Base-by-base conservation (phyloP, 2,888 invertebrate species). In the Stenchaetothrips biformis region DNA sequence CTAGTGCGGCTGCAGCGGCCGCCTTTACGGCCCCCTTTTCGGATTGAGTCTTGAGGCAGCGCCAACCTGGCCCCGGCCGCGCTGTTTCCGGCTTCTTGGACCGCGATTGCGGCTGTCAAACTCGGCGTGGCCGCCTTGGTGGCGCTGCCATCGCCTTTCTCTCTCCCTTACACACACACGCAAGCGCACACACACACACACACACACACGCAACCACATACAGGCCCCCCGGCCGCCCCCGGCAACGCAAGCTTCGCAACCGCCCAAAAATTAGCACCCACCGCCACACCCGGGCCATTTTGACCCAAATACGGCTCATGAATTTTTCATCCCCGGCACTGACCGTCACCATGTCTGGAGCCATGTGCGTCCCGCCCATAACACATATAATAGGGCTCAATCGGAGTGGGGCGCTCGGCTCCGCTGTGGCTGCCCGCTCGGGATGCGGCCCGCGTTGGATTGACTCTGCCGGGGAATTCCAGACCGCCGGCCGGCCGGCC, bases 1-100 rank as follows among this genome's bases (percentile, higher is more conserved):
- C 25, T 74, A 74, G 67, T 74, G 67, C 53, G 53, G 53, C 53
- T 53, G 53, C 67, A 74, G 67, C 59, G 59, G 7, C 67, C 25
- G 11, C 67, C 21, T 74, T 74, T 74, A 74, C 67, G 67, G 11
- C 9, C 25, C 67, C n/a, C 67, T 25, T 21, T 74, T 74, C 21
- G 25, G 67, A 74, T 74, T 74, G 67, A 74, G 67, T 74, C 25
- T 21, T 74, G 25, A 74, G 67, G 8, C 67, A 2, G 6, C 59
- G 59, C 0, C 59, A 16, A 9, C 53, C n/a, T n/a, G n/a, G 53
- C 53, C 53, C 3, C 6, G 13, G 53, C 53, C 53, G 37, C 1
- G 37, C 37, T 37, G 37, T 37, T 37, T 37, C 37, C 37, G 67
- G 67, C 8, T 25, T 11, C 67, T 7, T 74, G 53, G 18, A 53